Conservation (phyloP, 2,113 vertebrate species). For the Proterorhinus semilunaris region DNA sequence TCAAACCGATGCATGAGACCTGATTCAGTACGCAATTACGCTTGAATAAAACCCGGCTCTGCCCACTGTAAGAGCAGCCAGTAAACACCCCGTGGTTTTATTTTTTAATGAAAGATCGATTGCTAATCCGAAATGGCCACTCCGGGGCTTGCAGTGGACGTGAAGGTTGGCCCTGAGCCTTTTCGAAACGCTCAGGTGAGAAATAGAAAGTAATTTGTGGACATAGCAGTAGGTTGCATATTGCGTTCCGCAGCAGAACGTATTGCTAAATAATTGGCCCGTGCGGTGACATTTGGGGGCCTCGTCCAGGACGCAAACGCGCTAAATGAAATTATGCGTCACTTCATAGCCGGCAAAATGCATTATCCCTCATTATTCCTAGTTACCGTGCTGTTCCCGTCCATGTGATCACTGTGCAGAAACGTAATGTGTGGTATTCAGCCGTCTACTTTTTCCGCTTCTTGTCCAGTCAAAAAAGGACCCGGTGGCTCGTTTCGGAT, state of each 20-base stretch:
- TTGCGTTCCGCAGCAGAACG: not conserved
- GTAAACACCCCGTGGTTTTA: slow-evolving; percentile 15
- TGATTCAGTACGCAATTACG: slow-evolving; percentile 47
- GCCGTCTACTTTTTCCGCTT: too few relatives aligned
- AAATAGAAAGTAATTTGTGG: slow-evolving; percentile 7
- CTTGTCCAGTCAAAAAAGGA: too few relatives aligned
- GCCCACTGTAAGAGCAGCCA: slow-evolving; percentile 9
- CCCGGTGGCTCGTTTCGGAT: too few relatives aligned
- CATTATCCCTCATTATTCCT: too few relatives aligned
- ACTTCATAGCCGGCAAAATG: too few relatives aligned
- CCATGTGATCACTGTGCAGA: too few relatives aligned
- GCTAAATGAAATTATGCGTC: too few relatives aligned
- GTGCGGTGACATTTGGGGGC: too few relatives aligned
- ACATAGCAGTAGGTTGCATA: slow-evolving; percentile 10
- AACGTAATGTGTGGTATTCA: too few relatives aligned
- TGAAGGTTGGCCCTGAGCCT: not conserved
- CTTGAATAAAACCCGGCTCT: slow-evolving; percentile 30
- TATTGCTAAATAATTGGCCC: too few relatives aligned
- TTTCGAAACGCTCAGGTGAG: slow-evolving; percentile 22
- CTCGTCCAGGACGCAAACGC: too few relatives aligned
- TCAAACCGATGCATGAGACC: slow-evolving; percentile 29
- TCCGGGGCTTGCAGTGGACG: slow-evolving; percentile 10
- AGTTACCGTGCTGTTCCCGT: too few relatives aligned
- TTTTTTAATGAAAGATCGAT: slow-evolving; percentile 18
- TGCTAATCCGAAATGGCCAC: slow-evolving; percentile 12